Conservation (phyloP, 2,113 vertebrate species). For the Pogonocichla stellata region DNA sequence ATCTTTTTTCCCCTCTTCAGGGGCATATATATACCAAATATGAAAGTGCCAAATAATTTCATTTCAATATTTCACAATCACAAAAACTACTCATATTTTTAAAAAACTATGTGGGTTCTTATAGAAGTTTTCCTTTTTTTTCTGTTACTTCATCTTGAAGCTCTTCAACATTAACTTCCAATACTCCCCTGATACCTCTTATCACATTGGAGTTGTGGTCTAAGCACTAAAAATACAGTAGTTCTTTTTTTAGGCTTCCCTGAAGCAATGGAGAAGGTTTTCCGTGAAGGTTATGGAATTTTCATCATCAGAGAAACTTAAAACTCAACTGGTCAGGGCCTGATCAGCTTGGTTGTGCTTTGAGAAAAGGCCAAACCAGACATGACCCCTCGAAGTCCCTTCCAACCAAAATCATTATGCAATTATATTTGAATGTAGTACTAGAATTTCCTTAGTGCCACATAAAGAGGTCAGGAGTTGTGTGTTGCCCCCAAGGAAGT, state of each 20-base stretch:
- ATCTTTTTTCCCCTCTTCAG: background rate
- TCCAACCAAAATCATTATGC: background rate
- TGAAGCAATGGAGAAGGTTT: background rate
- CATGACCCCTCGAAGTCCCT: background rate
- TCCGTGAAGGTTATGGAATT: background rate
- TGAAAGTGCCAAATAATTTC: background rate
- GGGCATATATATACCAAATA: background rate
- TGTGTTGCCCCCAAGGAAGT: background rate
- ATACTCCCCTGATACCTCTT: background rate
- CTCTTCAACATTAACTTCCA: background rate
- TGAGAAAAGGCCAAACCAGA: background rate
- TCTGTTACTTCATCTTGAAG: background rate
- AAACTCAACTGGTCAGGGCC: background rate
- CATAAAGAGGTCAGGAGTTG: background rate
- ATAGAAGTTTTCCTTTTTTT: background rate
- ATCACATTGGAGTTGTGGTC: background rate
- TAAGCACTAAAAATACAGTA: background rate
- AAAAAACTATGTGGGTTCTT: background rate
- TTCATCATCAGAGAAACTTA: background rate
- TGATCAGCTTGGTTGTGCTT: background rate
- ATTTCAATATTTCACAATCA: background rate
- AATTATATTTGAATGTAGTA: background rate
- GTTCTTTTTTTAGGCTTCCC: background rate
- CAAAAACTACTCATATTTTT: background rate
- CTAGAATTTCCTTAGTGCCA: background rate